phyloP scores from a whole-genome alignment of 2,797 vertebrate genomes.

The Aldrovandia affinis region DNA sequence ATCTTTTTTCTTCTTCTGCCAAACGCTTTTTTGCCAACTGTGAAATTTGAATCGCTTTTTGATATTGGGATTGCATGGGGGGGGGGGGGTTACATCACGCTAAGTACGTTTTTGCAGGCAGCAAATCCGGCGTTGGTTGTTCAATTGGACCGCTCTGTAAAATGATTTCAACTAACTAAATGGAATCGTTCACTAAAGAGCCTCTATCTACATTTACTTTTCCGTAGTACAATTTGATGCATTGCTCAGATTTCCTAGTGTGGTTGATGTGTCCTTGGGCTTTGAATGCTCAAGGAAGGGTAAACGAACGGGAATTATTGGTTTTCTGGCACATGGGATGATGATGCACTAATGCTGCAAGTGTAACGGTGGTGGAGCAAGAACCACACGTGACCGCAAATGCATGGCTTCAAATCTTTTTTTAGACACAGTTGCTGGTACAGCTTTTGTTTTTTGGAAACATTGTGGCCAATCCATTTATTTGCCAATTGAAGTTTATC shows the following conservation, averaged over 20 bases:
- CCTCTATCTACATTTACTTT: not conserved
- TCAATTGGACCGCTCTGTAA: not conserved
- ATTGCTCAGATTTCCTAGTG: not conserved
- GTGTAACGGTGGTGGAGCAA: not conserved
- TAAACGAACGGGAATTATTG: not conserved
- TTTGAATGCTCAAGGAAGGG: not conserved
- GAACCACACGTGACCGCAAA: not conserved
- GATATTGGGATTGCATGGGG: not conserved
- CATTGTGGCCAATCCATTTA: not conserved
- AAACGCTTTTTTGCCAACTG: not conserved
- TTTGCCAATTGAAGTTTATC: not conserved
- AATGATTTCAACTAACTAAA: not conserved
- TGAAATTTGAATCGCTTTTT: not conserved
- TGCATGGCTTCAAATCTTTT: not conserved
- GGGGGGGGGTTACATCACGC: not conserved
- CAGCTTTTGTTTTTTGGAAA: not conserved
- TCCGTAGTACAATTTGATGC: not conserved
- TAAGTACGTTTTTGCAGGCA: not conserved
- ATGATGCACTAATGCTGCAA: not conserved
- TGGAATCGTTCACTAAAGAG: not conserved
- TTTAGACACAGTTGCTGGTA: not conserved
- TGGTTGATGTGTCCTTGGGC: not conserved
- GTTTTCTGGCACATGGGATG: conserved; percentile 1
- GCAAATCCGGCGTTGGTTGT: not conserved
- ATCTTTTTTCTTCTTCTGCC: not conserved